Evolutionary conservation across 1,140 invertebrate species (phyloP).

Genomic region (Drosophila eugracilis): DNA sequence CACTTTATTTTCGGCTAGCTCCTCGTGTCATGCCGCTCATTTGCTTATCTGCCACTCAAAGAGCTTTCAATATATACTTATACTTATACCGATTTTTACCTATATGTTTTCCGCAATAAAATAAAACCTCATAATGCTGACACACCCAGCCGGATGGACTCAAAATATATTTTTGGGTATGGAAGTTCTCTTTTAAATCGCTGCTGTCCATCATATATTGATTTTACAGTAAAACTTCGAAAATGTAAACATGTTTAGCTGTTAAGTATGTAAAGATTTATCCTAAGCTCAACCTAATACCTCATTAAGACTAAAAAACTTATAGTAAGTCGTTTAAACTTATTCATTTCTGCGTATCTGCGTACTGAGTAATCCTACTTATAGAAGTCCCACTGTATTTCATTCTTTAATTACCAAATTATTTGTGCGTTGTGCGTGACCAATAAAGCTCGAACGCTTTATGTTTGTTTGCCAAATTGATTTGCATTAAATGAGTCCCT

Average conservation of each 20-base stretch:
- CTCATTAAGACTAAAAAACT: too few relatives aligned
- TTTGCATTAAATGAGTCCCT: slow-evolving; percentile 30
- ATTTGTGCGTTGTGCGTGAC: slow-evolving; percentile 34
- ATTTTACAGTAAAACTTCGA: slow-evolving; percentile 3
- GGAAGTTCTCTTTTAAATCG: slow-evolving; percentile 23
- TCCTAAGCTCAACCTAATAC: not conserved
- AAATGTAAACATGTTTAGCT: not conserved
- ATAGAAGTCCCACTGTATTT: slow-evolving; percentile 4
- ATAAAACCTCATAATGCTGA: slow-evolving; percentile 41
- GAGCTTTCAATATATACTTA: slow-evolving; percentile 38
- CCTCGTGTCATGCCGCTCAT: slow-evolving; percentile 37
- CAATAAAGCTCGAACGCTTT: slow-evolving; percentile 9
- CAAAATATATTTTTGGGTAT: slow-evolving; percentile 16
- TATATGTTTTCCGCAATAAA: slow-evolving; percentile 46
- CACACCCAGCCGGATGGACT: slow-evolving; percentile 43
- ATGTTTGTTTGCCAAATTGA: slow-evolving; percentile 28
- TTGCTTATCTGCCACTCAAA: slow-evolving; percentile 58
- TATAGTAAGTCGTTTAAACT: too few relatives aligned
- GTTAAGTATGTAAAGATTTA: too few relatives aligned
- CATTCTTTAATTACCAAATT: slow-evolving; percentile 28
- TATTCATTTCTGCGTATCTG: not conserved
- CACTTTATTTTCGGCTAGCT: slow-evolving; percentile 53
- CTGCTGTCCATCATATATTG: slow-evolving; percentile 26
- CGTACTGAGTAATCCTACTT: not conserved
- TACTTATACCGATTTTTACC: slow-evolving; percentile 34